Base-by-base conservation (phyloP, 2,888 invertebrate genomes). In the Dasysyrphus tricinctus region DNA sequence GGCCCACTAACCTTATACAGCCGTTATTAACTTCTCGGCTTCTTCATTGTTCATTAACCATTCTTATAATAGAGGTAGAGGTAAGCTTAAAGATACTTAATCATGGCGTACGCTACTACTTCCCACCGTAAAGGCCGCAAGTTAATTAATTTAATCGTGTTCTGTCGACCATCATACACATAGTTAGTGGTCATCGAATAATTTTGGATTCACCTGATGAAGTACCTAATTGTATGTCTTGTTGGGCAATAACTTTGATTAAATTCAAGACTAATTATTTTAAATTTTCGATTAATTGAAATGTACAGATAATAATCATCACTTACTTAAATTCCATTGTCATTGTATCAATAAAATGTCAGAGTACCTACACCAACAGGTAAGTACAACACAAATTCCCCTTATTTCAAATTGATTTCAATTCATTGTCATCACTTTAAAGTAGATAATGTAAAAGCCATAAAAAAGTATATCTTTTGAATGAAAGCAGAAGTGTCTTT, bases 141-240 rank as follows among this genome's bases (percentile, higher is more conserved):
- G 19, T 4, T 49, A 67, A 67, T 67, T 67, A 67, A 49, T 67
- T 34, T 49, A 49, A 37, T 34, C 49, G 67, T 67, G 67, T 49
- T 67, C 49, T 49, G 19, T 4, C 67, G 8, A 19, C 49, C 49
- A 8, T 49, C 49, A 37, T 24, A 24, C 24, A 24, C 24, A 24
- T 19, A n/a, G 5, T 8, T 7, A 29, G 14, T 63, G 44, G 63
- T 67, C 37, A 49, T 34, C 19, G 49, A 9, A 14, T 37, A 49
- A 37, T 49, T 14, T 67, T 67, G 6, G 32, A 32, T 49, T 42
- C 32, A 34, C 12, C 49, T 34, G 12, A 49, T 16, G 5, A 44
- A 29, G 24, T 24, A 16, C 7, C 12, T 32, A 29, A 39, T 32
- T 42, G 42, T 29, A 47, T 44, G 47, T 11, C 29, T 44, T 47